A percentile compares a stretch with the other conserved stretches of the same genome.
These are phyloP conservation scores for Heliconius himera DNA, from an alignment of 1,140 invertebrate species.

Conservation along the genomic window DNA sequence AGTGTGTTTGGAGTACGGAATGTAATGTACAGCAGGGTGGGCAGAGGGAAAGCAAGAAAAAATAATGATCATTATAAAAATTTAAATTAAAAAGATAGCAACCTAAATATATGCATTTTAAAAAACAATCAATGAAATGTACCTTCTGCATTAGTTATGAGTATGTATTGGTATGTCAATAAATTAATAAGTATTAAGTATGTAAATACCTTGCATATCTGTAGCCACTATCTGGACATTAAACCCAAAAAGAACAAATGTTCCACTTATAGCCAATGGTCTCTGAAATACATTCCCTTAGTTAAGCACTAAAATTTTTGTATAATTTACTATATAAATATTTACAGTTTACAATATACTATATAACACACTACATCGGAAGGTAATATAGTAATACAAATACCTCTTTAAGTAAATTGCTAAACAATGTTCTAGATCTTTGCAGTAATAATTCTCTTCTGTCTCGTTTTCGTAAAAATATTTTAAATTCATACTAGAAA, in stretches of 20 bases:
- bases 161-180: too few relatives aligned
- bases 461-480: slow-evolving; percentile 73
- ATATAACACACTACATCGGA: background rate
- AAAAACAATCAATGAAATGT: too few relatives aligned
- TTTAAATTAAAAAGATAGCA: too few relatives aligned
- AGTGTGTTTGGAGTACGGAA: too few relatives aligned
- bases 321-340: too few relatives aligned
- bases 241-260: slow-evolving; percentile 64
- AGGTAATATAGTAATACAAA: background rate
- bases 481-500: slow-evolving; percentile 68
- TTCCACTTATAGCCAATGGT: slow-evolving; percentile 68
- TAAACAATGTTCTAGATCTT: slow-evolving; percentile 66
- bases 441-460: slow-evolving; percentile 66
- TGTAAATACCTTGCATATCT: slow-evolving; percentile 63
- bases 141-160: too few relatives aligned
- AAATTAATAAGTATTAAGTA: background rate
- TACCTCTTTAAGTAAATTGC: slow-evolving; percentile 71
- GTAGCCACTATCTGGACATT: slow-evolving; percentile 74
- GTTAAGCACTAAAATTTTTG: too few relatives aligned
- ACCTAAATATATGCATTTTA: too few relatives aligned
- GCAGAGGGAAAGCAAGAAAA: too few relatives aligned
- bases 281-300: slow-evolving; percentile 47
- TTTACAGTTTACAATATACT: too few relatives aligned
- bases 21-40: too few relatives aligned
- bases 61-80: too few relatives aligned